Percentiles rank a stretch among this genome's conserved stretches.
Evolutionary conservation across 2,888 invertebrate species (phyloP).

Genomic region (Drosophila infuscata): DNA sequence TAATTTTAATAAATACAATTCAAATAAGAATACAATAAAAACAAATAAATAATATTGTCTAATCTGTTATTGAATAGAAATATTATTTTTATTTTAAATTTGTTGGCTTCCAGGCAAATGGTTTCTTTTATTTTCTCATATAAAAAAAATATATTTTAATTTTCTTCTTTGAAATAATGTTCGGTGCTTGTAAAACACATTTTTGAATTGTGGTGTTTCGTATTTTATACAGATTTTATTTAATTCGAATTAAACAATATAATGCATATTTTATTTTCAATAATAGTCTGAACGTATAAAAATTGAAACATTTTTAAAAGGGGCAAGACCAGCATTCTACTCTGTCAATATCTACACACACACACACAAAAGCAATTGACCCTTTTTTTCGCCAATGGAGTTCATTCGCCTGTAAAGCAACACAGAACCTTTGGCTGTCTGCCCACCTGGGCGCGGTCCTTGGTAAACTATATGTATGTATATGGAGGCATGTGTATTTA

Average conservation of each 20-base stretch:
- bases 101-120: background rate
- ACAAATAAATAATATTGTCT: background rate
- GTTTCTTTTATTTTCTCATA: background rate
- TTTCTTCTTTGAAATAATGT: background rate
- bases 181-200: background rate
- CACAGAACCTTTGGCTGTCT: constrained; percentile 31
- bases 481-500: constrained; percentile 53
- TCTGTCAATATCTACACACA: background rate
- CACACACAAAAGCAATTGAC: constrained; percentile 33
- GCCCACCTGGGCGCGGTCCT: constrained; percentile 42
- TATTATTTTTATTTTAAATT: background rate
- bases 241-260: background rate
- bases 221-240: background rate
- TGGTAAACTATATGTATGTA: constrained; percentile 42
- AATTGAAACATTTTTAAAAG: background rate
- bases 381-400: constrained; percentile 53
- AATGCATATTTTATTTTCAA: background rate
- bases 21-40: background rate
- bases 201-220: background rate
- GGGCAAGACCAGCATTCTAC: background rate
- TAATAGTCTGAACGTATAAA: background rate
- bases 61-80: background rate
- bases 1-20: background rate
- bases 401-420: constrained; percentile 61
- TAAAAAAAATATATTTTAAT: background rate